phyloP scores from a whole-genome alignment of 2,888 invertebrate species.

The Drosophila prostipennis region DNA sequence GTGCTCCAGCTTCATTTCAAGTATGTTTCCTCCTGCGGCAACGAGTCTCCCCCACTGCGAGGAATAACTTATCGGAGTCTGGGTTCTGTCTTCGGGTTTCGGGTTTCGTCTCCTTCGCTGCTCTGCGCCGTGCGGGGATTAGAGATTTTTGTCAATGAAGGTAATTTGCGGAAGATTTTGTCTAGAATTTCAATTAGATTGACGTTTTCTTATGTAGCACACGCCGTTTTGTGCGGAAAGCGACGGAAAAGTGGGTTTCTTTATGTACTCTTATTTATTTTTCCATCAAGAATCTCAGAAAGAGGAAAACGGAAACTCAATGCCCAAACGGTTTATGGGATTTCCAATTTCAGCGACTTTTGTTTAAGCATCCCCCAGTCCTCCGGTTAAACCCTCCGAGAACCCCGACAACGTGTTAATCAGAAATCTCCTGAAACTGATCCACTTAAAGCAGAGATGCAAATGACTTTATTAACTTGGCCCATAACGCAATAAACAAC shows the following conservation, averaged over 20 bases:
- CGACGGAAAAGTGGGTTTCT: neutral
- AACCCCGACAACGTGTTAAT: slow-evolving; percentile 5
- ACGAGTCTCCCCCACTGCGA: slow-evolving; percentile 27
- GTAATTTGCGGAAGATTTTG: slow-evolving; percentile 84
- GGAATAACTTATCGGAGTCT: slow-evolving; percentile 53
- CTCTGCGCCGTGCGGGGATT: slow-evolving; percentile 67
- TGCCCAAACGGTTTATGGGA: slow-evolving; percentile 46
- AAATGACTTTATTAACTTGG: slow-evolving; percentile 76
- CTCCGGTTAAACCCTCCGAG: neutral
- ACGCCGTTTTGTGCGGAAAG: slow-evolving; percentile 10
- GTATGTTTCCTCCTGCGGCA: slow-evolving; percentile 46
- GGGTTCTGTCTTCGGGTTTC: slow-evolving; percentile 59
- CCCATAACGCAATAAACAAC: slow-evolving; percentile 73
- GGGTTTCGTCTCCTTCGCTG: slow-evolving; percentile 57
- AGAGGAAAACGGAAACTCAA: slow-evolving; percentile 17
- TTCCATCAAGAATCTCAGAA: slow-evolving; percentile 5
- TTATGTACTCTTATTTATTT: slow-evolving; percentile 31
- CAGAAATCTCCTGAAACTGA: slow-evolving; percentile 37
- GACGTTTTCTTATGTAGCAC: slow-evolving; percentile 66
- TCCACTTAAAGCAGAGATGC: slow-evolving; percentile 71
- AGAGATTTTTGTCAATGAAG: slow-evolving; percentile 84
- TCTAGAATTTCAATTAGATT: slow-evolving; percentile 84
- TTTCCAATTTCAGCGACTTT: slow-evolving; percentile 21
- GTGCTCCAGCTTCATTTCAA: slow-evolving; percentile 45
- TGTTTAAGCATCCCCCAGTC: neutral